Evolutionary conservation across 2,888 invertebrate species (phyloP).

Genomic region (Plagiodera versicolora): DNA sequence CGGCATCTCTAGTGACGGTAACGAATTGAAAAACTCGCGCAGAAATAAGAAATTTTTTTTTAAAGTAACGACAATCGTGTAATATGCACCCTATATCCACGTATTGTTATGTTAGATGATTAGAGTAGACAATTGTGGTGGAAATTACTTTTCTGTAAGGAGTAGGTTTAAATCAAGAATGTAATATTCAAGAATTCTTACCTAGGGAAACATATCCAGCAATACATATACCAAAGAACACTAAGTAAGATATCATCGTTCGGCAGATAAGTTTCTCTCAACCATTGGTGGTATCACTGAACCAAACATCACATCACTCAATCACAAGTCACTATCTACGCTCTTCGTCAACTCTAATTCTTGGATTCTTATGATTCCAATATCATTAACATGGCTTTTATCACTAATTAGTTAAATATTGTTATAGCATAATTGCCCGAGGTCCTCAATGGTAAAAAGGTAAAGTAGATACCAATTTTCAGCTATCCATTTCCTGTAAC

Average conservation of each 20-base stretch:
- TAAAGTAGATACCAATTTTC: too few relatives aligned
- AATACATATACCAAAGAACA: conserved; percentile 14
- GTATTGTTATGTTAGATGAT: too few relatives aligned
- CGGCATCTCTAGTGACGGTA: too few relatives aligned
- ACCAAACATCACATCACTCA: conserved; percentile 7
- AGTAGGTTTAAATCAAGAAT: too few relatives aligned
- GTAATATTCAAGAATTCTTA: conserved; percentile 2
- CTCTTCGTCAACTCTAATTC: conserved; percentile 3
- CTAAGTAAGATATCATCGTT: conserved; percentile 23
- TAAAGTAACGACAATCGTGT: too few relatives aligned
- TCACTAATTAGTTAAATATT: background rate
- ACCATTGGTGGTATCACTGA: conserved; percentile 12
- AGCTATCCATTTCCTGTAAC: too few relatives aligned
- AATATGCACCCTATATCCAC: too few relatives aligned
- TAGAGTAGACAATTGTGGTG: too few relatives aligned
- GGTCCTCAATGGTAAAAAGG: too few relatives aligned
- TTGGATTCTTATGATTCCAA: background rate
- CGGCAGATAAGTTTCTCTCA: conserved; percentile 7
- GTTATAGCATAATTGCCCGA: background rate
- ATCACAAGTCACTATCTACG: background rate
- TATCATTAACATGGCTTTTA: background rate
- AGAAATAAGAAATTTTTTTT: too few relatives aligned
- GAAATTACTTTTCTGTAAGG: too few relatives aligned
- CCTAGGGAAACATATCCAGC: conserved; percentile 17
- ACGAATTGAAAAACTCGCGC: too few relatives aligned